These are phyloP conservation scores for Aramus guarauna DNA, from an alignment of 2,113 vertebrate species.

Conservation along the genomic window DNA sequence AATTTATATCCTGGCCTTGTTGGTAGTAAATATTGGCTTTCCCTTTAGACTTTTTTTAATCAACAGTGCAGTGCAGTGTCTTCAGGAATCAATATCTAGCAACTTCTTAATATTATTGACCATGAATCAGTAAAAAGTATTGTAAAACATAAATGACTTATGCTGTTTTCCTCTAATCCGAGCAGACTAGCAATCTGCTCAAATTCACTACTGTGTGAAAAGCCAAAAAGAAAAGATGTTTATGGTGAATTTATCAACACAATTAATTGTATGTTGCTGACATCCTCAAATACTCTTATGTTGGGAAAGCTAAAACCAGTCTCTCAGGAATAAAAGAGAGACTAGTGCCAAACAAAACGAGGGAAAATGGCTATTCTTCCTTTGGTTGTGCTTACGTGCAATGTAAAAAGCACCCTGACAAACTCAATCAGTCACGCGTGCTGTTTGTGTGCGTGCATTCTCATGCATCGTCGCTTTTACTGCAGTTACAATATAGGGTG, in stretches of 20 bases:
- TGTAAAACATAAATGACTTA: not conserved
- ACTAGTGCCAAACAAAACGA: not conserved
- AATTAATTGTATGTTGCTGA: not conserved
- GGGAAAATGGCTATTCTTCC: not conserved
- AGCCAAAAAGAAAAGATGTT: not conserved
- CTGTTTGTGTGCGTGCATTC: not conserved
- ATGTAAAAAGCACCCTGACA: not conserved
- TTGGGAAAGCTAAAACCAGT: not conserved
- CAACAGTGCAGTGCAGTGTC: not conserved
- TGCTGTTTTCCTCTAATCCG: not conserved
- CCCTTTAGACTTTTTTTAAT: not conserved
- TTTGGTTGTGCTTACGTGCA: not conserved
- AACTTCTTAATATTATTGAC: not conserved
- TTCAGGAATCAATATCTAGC: not conserved
- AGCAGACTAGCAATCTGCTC: not conserved
- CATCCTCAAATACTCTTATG: not conserved
- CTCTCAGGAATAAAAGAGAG: not conserved
- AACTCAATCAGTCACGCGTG: accelerated
- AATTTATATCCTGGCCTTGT: not conserved
- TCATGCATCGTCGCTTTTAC: not conserved
- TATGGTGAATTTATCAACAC: not conserved
- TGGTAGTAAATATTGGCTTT: not conserved
- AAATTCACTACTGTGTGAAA: not conserved
- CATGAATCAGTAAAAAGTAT: not conserved
- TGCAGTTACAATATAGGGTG: not conserved